phyloP scores from a whole-genome alignment of 2,113 vertebrate genomes.

The Edolisoma coerulescens region DNA sequence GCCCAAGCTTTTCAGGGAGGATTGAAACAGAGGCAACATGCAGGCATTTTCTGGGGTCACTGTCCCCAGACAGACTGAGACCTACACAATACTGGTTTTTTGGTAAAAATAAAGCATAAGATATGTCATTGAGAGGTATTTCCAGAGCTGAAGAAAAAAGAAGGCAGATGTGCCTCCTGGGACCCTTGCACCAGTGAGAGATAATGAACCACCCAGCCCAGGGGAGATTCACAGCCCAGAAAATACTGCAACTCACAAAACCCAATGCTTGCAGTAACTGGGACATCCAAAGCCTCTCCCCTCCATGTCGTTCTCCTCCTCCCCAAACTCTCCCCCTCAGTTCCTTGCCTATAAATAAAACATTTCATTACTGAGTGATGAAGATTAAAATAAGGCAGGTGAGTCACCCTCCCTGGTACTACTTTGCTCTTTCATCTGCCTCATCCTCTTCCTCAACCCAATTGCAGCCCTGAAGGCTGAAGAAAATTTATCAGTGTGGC shows the following conservation, averaged over 20 bases:
- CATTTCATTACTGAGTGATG: not conserved
- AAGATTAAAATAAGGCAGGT: constrained; percentile 28
- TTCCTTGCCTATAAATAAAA: constrained; percentile 6
- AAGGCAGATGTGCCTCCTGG: not conserved
- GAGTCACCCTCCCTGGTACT: not conserved
- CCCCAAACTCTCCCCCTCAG: not conserved
- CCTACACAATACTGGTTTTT: not conserved
- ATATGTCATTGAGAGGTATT: not conserved
- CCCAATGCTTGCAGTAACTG: not conserved
- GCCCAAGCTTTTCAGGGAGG: not conserved
- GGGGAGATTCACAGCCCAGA: not conserved
- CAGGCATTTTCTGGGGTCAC: not conserved
- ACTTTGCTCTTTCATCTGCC: not conserved
- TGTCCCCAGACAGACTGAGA: not conserved
- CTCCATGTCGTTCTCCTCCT: not conserved
- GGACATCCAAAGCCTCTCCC: not conserved
- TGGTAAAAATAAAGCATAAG: not conserved
- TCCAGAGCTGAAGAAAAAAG: not conserved
- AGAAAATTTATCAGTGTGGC: not conserved
- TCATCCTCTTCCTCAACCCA: constrained; percentile 6
- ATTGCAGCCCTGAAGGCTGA: not conserved
- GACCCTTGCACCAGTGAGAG: not conserved
- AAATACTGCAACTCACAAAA: not conserved
- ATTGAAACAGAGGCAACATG: not conserved
- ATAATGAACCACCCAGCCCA: not conserved